These are phyloP conservation scores for Lepidochitona cinerea DNA, from an alignment of 2,888 invertebrate species.

Conservation along the genomic window DNA sequence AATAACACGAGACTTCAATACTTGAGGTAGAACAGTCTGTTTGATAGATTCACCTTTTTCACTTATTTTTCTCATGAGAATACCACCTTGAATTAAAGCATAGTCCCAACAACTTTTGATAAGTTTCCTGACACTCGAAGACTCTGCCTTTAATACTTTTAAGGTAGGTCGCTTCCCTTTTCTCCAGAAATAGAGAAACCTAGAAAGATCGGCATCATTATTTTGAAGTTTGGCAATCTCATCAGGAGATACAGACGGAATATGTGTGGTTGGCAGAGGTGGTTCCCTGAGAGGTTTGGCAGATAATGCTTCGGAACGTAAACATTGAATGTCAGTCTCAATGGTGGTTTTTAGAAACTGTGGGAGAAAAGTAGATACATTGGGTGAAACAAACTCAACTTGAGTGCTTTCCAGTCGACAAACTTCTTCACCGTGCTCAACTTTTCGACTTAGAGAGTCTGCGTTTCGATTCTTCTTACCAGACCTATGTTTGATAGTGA, in stretches of 20 bases:
- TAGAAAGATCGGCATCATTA: background rate
- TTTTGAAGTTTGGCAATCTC: background rate
- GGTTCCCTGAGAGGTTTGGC: background rate
- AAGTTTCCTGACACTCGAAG: background rate
- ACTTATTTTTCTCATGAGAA: background rate
- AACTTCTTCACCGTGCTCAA: background rate
- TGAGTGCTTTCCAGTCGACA: background rate
- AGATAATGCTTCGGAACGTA: background rate
- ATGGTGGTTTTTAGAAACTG: background rate
- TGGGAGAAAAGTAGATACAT: background rate
- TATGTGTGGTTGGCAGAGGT: background rate
- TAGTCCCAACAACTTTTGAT: background rate
- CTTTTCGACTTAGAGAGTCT: background rate
- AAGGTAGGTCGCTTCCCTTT: background rate
- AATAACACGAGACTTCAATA: background rate
- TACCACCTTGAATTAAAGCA: background rate
- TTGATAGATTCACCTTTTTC: background rate
- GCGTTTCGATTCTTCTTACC: background rate
- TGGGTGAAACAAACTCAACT: background rate
- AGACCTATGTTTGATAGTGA: background rate
- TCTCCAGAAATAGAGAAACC: background rate
- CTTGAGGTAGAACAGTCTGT: background rate
- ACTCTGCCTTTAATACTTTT: background rate
- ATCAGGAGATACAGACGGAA: background rate
- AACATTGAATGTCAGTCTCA: background rate